Conservation (phyloP, 2,888 invertebrate genomes). For the Drosophila fulvimacula region DNA sequence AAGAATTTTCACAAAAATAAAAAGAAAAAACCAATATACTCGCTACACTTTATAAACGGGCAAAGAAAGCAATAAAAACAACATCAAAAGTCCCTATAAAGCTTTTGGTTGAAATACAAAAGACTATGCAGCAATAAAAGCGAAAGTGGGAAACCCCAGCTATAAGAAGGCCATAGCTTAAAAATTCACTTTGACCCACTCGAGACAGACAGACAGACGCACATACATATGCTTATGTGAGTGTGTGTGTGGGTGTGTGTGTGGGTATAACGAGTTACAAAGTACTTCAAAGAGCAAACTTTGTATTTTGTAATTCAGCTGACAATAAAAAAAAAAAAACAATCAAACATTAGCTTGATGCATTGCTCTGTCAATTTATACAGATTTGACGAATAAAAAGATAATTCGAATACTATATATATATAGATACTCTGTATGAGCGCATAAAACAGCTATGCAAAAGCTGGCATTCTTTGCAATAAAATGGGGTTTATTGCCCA, state of each 20-base stretch:
- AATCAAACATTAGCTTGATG: neutral
- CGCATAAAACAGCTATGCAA: neutral
- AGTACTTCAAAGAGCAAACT: slow-evolving; percentile 1
- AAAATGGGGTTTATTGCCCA: too few relatives aligned
- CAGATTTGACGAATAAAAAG: slow-evolving; percentile 1
- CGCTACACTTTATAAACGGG: neutral
- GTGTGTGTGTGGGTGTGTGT: neutral
- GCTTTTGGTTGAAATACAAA: slow-evolving; percentile 21
- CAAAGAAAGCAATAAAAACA: slow-evolving; percentile 1
- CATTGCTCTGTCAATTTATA: neutral
- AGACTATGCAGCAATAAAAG: slow-evolving; percentile 33
- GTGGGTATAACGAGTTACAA: neutral
- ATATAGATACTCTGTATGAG: neutral
- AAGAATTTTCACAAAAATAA: neutral
- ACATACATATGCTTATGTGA: neutral
- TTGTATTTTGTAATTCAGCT: slow-evolving; percentile 9
- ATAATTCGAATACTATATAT: neutral
- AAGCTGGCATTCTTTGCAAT: too few relatives aligned
- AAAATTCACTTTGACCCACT: slow-evolving; percentile 27
- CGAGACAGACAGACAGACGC: neutral
- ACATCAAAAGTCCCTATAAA: slow-evolving; percentile 3
- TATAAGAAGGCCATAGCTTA: slow-evolving; percentile 7
- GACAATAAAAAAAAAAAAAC: neutral
- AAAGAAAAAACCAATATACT: neutral
- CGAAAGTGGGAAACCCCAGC: neutral